phyloP scores from a whole-genome alignment of 2,888 invertebrate genomes.

The Campaea margaritaria region DNA sequence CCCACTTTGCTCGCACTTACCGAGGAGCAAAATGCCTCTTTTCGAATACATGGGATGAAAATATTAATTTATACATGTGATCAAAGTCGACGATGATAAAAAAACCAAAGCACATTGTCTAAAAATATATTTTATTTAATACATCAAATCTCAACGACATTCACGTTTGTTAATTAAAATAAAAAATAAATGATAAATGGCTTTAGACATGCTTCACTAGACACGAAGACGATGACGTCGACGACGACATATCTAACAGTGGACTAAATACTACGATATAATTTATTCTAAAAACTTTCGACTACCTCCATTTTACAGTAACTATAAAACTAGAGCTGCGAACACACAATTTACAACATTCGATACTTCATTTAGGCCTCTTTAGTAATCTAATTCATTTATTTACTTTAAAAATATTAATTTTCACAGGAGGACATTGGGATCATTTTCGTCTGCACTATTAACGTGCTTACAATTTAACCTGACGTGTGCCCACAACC shows the following conservation, averaged over 20 bases:
- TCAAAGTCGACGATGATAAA: slow-evolving; percentile 25
- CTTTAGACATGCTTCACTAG: slow-evolving; percentile 53
- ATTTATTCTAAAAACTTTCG: slow-evolving; percentile 48
- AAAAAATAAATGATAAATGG: slow-evolving; percentile 65
- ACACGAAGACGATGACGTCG: slow-evolving; percentile 50
- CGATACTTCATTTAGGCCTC: slow-evolving; percentile 48
- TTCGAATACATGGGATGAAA: background rate
- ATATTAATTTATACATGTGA: background rate
- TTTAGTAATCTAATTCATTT: background rate
- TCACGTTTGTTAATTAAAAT: slow-evolving; percentile 68
- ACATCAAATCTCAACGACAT: slow-evolving; percentile 82
- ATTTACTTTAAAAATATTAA: slow-evolving; percentile 7
- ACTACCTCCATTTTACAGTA: slow-evolving; percentile 52
- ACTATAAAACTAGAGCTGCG: slow-evolving; percentile 61
- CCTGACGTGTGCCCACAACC: slow-evolving; percentile 63
- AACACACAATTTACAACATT: slow-evolving; percentile 53
- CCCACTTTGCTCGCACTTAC: too few species aligned
- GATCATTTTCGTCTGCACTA: slow-evolving; percentile 3
- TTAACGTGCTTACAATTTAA: slow-evolving; percentile 7
- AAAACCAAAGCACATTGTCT: slow-evolving; percentile 59
- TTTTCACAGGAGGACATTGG: slow-evolving; percentile 10
- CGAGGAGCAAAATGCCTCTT: too few species aligned
- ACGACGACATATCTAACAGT: slow-evolving; percentile 26
- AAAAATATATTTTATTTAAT: slow-evolving; percentile 84
- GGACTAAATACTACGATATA: slow-evolving; percentile 45